phyloP scores from a whole-genome alignment of 2,888 invertebrate genomes.

The Creontiades dilutus region DNA sequence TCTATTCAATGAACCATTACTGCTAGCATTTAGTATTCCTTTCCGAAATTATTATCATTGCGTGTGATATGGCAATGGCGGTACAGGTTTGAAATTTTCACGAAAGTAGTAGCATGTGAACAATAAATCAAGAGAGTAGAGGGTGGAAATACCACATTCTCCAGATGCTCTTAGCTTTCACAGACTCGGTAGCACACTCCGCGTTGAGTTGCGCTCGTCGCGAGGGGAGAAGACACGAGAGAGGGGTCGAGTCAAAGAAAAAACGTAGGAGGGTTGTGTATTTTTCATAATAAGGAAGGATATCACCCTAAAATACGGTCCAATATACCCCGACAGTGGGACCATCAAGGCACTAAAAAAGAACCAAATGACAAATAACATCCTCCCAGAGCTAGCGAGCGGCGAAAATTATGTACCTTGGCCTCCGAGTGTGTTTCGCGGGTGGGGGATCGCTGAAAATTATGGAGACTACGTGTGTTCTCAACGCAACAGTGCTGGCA shows the following conservation, averaged over 20 bases:
- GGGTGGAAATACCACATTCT: not conserved
- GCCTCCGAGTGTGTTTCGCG: constrained; percentile 11
- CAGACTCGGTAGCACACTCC: not conserved
- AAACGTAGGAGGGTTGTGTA: not conserved
- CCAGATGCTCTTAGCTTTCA: not conserved
- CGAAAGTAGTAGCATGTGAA: not conserved
- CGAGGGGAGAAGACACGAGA: not conserved
- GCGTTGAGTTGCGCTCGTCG: not conserved
- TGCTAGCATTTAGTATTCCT: too few relatives aligned
- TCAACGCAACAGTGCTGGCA: constrained; percentile 46
- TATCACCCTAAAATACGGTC: constrained; percentile 58
- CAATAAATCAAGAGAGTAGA: not conserved
- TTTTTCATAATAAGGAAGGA: constrained; percentile 62
- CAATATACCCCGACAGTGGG: constrained; percentile 38
- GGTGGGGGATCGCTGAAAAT: constrained; percentile 11
- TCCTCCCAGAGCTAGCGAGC: not conserved
- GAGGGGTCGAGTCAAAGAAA: not conserved
- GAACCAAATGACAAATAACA: constrained; percentile 62
- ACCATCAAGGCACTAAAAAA: constrained; percentile 53
- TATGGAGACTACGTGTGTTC: constrained; percentile 60
- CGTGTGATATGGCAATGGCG: too few relatives aligned
- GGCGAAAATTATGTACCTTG: constrained; percentile 62
- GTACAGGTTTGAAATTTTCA: too few relatives aligned
- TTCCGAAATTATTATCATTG: too few relatives aligned
- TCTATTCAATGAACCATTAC: too few relatives aligned